phyloP scores from a whole-genome alignment of 1,140 invertebrate genomes.

The Coboldia fuscipes region DNA sequence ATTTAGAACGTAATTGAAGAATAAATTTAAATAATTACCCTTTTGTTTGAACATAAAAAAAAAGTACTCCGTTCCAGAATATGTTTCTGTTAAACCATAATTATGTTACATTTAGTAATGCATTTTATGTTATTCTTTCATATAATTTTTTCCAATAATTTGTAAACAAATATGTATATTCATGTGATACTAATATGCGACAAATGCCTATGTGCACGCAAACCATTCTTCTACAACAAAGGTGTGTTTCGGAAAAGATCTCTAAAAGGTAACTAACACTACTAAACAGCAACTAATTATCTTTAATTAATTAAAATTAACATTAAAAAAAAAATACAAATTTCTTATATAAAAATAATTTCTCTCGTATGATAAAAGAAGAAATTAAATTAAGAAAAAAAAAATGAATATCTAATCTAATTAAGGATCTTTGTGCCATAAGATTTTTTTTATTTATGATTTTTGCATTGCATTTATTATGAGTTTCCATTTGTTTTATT shows the following conservation, averaged over 20 bases:
- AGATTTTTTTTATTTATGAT: no score
- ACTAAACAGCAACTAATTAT: constrained; percentile 10
- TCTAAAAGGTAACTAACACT: constrained; percentile 54
- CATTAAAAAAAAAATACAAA: constrained; percentile 11
- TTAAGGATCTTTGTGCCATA: no score
- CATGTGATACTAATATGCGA: constrained; percentile 28
- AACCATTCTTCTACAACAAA: constrained; percentile 26
- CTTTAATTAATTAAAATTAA: neutral
- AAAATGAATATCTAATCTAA: constrained; percentile 1
- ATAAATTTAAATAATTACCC: no score
- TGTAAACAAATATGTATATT: constrained; percentile 5
- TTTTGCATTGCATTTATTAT: no score
- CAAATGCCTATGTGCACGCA: constrained; percentile 23
- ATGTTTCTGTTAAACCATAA: no score
- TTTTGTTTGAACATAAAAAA: no score
- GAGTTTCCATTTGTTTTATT: no score
- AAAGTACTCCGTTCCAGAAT: no score
- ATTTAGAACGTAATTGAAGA: no score
- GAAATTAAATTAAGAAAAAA: constrained; percentile 9
- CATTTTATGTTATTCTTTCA: no score
- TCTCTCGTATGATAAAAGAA: constrained; percentile 7
- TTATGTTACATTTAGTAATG: no score
- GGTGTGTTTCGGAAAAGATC: constrained; percentile 84
- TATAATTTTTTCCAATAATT: no score
- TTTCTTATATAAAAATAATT: constrained; percentile 8